Evolutionary conservation across 23 tunicate species (phyloP).

Genomic region (Styela clava): DNA sequence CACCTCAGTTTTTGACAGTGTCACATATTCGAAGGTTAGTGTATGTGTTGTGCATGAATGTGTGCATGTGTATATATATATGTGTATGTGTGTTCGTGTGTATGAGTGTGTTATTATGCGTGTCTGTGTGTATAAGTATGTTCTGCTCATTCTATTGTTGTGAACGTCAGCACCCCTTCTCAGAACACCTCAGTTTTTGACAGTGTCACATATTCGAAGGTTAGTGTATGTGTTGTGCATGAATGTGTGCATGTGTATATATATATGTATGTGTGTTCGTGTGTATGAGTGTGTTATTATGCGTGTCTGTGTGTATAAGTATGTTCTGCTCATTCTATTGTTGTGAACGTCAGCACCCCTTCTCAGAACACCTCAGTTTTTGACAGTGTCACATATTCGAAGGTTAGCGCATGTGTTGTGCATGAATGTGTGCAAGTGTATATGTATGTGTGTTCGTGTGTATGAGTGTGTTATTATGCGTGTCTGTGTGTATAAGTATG

Average conservation of each 20-base stretch:
- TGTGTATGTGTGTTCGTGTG: background rate
- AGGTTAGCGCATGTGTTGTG: constrained; percentile 28
- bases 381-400: constrained; percentile 74
- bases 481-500: background rate
- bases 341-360: constrained; percentile 57
- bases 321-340: constrained; percentile 75
- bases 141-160: constrained; percentile 37
- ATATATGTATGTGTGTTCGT: too few species aligned
- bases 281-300: too few species aligned
- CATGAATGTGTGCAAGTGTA: too few species aligned
- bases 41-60: background rate
- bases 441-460: too few species aligned
- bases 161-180: constrained; percentile 47
- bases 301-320: background rate
- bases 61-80: background rate
- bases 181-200: constrained; percentile 77
- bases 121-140: background rate
- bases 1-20: constrained; percentile 70
- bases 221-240: constrained; percentile 7
- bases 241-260: too few species aligned
- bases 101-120: background rate
- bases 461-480: background rate
- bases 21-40: constrained; percentile 77
- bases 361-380: constrained; percentile 71
- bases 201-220: constrained; percentile 75